phyloP scores from a whole-genome alignment of 2,888 invertebrate genomes.

The Pimpla rufipes region DNA sequence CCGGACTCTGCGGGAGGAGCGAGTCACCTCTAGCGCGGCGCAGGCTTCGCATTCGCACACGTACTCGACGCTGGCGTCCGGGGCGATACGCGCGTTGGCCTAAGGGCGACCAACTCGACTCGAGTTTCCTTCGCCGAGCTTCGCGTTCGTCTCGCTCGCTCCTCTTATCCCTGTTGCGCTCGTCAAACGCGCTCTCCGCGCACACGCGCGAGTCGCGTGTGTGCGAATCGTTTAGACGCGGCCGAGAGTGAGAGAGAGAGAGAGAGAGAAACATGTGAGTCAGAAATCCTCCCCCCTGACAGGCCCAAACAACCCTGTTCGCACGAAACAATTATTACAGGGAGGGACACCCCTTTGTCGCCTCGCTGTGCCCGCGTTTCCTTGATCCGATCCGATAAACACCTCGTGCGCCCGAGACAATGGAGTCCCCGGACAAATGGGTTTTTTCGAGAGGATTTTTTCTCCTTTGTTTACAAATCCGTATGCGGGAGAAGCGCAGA shows the following conservation, averaged over 20 bases:
- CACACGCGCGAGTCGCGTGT: slow-evolving; percentile 38
- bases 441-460: neutral
- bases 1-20: slow-evolving; percentile 1
- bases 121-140: slow-evolving; percentile 38
- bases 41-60: slow-evolving; percentile 34
- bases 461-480: neutral
- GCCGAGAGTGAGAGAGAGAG: neutral
- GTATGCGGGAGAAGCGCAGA: too few species aligned
- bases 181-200: slow-evolving; percentile 25
- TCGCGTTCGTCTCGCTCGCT: slow-evolving; percentile 11
- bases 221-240: slow-evolving; percentile 27
- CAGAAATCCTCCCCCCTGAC: neutral
- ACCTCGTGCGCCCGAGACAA: neutral
- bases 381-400: neutral
- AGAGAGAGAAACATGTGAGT: slow-evolving; percentile 30
- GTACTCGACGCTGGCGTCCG: slow-evolving; percentile 11
- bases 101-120: slow-evolving; percentile 29
- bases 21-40: slow-evolving; percentile 22
- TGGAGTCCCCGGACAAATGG: neutral
- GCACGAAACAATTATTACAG: slow-evolving; percentile 25
- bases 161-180: too few species aligned
- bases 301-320: slow-evolving; percentile 16
- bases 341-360: slow-evolving; percentile 6
- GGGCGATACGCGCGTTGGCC: neutral
- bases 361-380: neutral